Evolutionary conservation across 2,797 vertebrate species (phyloP).

Genomic region (Oreochromis grahami): DNA sequence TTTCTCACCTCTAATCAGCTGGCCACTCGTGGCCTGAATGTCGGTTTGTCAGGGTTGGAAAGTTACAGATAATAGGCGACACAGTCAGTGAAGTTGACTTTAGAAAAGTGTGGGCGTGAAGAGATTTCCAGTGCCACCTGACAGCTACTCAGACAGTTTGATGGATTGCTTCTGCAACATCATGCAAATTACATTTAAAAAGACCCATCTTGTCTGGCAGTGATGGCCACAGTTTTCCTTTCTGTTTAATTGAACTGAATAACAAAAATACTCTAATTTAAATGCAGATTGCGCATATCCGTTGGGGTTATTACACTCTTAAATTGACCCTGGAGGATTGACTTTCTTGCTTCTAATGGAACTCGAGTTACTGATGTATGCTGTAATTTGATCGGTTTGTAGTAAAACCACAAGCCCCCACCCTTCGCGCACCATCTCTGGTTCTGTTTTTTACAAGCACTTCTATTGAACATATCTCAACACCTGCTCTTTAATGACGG

Average conservation of each 20-base stretch:
- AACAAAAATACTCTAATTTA: constrained; percentile 44
- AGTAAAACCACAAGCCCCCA: constrained; percentile 57
- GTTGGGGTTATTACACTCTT: constrained; percentile 50
- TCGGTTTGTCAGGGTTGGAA: background rate
- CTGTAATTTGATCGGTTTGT: constrained; percentile 73
- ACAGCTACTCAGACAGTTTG: background rate
- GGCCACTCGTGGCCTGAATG: background rate
- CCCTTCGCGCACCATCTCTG: constrained; percentile 3
- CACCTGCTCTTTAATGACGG: constrained; percentile 73
- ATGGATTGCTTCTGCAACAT: background rate
- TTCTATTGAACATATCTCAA: constrained; percentile 69
- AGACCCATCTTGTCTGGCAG: constrained; percentile 3
- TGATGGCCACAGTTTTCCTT: background rate
- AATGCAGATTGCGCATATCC: constrained; percentile 50
- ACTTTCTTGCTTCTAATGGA: constrained; percentile 60
- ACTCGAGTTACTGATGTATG: constrained; percentile 60
- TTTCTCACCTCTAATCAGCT: background rate
- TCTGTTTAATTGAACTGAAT: constrained; percentile 35
- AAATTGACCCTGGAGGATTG: constrained; percentile 52
- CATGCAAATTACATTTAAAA: constrained; percentile 35
- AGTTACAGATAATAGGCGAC: background rate
- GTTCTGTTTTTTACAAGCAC: constrained; percentile 53
- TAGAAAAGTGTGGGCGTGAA: background rate
- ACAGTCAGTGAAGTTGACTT: background rate
- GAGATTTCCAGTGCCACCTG: background rate